These are phyloP conservation scores for Puntigrus tetrazona DNA, from an alignment of 2,113 vertebrate species.

Conservation along the genomic window DNA sequence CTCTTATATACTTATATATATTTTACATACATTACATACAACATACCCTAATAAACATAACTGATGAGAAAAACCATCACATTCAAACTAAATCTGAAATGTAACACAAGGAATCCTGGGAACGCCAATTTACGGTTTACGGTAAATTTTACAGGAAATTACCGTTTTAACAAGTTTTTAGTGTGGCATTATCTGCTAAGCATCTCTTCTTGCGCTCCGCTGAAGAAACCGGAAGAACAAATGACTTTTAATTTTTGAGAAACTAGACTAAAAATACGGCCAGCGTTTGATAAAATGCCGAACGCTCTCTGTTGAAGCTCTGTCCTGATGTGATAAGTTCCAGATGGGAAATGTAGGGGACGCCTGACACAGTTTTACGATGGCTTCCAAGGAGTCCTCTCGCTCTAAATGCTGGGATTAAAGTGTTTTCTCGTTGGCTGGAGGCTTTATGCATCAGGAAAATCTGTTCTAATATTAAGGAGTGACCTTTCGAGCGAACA, in stretches of 20 bases:
- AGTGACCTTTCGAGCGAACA: conserved; percentile 49
- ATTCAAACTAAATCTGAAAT: too few species aligned
- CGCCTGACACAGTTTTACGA: conserved; percentile 45
- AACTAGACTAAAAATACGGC: not conserved
- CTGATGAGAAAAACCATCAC: too few species aligned
- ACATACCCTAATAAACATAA: too few species aligned
- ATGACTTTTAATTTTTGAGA: not conserved
- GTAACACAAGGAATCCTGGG: too few species aligned
- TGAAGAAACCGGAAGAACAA: not conserved
- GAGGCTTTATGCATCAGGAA: conserved; percentile 54
- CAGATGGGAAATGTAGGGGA: conserved; percentile 46
- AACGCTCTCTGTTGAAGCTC: not conserved
- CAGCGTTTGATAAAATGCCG: not conserved
- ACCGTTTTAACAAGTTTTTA: too few species aligned
- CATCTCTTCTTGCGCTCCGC: too few species aligned
- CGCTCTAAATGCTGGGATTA: conserved; percentile 12
- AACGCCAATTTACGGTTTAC: too few species aligned
- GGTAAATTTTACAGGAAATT: too few species aligned
- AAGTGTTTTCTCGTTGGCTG: conserved; percentile 39
- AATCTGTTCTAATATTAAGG: conserved; percentile 50
- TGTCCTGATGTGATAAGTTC: not conserved
- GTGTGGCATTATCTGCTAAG: too few species aligned
- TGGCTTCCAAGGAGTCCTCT: conserved; percentile 43
- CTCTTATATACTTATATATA: too few species aligned
- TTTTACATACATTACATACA: too few species aligned